Conservation (phyloP, 2,113 vertebrate species). For the Grus americana region DNA sequence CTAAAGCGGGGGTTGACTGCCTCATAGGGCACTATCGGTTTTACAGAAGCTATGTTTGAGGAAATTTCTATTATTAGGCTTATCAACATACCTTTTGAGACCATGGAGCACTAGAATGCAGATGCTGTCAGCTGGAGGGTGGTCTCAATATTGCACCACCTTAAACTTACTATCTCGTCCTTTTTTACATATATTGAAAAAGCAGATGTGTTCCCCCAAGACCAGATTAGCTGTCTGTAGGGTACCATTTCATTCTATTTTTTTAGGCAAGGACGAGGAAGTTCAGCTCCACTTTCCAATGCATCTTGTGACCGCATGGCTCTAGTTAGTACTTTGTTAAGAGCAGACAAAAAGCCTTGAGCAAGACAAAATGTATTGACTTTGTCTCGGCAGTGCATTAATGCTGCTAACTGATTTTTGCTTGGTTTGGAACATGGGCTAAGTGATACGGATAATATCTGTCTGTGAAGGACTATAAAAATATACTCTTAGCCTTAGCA, state of each 20-base stretch:
- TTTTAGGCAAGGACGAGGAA: not conserved
- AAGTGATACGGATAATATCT: not conserved
- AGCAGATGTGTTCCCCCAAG: not conserved
- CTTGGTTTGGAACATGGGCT: not conserved
- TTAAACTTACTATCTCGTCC: not conserved
- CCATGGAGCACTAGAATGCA: not conserved
- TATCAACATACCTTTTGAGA: not conserved
- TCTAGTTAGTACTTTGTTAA: not conserved
- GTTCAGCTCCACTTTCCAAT: not conserved
- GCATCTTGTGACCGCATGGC: not conserved
- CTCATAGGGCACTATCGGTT: rapidly evolving
- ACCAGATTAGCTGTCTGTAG: not conserved
- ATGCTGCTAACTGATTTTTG: not conserved
- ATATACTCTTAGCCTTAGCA: not conserved
- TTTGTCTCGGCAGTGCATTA: not conserved
- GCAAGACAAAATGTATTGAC: not conserved
- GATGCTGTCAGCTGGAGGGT: not conserved
- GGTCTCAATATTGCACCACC: not conserved
- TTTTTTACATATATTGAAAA: not conserved
- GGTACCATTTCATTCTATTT: not conserved
- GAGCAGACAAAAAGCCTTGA: not conserved
- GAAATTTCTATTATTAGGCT: not conserved
- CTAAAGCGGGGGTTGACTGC: not conserved
- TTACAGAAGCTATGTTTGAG: not conserved
- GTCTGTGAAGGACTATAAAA: not conserved